Base-by-base conservation (phyloP, 30 jellyfish, hydroid and myxozoan genomes). In the Rhopilema esculentum region DNA sequence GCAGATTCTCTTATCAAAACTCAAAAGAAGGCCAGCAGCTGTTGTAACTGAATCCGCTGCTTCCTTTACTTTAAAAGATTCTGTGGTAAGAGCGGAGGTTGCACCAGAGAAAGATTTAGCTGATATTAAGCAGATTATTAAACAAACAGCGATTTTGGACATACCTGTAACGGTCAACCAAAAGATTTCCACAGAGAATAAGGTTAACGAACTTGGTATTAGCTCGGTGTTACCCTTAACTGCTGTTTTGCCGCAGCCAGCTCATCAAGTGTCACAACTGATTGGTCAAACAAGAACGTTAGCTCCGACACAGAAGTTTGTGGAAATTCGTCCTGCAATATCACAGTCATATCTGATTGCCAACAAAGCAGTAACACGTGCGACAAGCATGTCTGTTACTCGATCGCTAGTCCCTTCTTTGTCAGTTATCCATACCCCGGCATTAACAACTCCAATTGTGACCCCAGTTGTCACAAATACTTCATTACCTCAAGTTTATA, bases 361-460 rank as follows among this genome's bases (percentile, higher is more conserved):
- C 17, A 4, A 68, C 8, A n/a, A n/a, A n/a, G 8, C 40, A 22
- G 19, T 17, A 20, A 4, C 40, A 0, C 82, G 28, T 0, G 49
- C 20, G 19, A 24, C 82, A 0, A 25, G 30, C 27, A 63, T 1
- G n/a, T 48, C 52, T 27, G 76, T 80, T 22, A 18, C 65, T n/a
- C 64, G 82, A 25, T 1, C 64, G 9, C 0, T 66, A 21, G 90
- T 12, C 20, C 68, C 90, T 0, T 29, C 32, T 4, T 63, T 61
- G 17, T 80, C 90, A 15, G 80, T 66, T 29, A 33, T 68, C 19
- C 64, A 80, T 31, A 80, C 90, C 24, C 71, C 81, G 21, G 82
- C 75, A 1, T 21, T 66, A 1, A 80, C 33, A 66, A 66, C 90
- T 1, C 90, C 90, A 33, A 67, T 80, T 27, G 81, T 80, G 6